phyloP scores from a whole-genome alignment of 1,140 invertebrate genomes.

The Agraylea sexmaculata region DNA sequence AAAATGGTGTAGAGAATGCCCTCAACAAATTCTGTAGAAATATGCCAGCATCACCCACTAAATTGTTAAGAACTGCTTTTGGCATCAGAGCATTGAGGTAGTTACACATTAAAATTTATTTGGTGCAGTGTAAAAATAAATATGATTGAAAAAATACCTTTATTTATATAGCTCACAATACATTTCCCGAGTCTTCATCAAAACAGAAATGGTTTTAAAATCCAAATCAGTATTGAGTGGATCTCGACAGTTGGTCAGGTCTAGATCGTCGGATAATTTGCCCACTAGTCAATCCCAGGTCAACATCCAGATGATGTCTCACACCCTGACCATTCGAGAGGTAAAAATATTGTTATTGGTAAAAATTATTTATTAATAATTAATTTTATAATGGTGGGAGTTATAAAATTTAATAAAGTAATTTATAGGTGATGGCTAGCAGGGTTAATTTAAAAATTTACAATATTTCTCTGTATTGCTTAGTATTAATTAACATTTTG shows the following conservation, averaged over 20 bases:
- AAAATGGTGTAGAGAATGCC: constrained; percentile 68
- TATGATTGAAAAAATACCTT: constrained; percentile 4
- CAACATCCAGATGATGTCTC: constrained; percentile 88
- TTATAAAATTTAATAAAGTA: neutral
- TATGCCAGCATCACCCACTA: constrained; percentile 77
- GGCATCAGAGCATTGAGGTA: constrained; percentile 73
- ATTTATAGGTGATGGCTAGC: constrained; percentile 9
- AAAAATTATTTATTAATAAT: constrained; percentile 12
- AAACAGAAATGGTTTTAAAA: constrained; percentile 85
- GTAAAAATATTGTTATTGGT: constrained; percentile 41
- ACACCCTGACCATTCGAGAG: constrained; percentile 83
- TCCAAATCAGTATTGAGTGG: constrained; percentile 60
- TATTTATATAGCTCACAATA: constrained; percentile 61
- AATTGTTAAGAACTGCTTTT: constrained; percentile 80
- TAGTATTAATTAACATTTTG: no score
- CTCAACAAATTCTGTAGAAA: constrained; percentile 77
- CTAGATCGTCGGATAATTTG: constrained; percentile 75
- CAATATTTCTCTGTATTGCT: no score
- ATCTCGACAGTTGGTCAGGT: constrained; percentile 57
- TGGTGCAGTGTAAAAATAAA: neutral
- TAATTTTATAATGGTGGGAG: constrained; percentile 10
- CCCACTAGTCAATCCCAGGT: constrained; percentile 83
- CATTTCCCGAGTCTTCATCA: constrained; percentile 81
- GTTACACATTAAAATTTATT: no score
- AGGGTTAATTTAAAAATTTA: no score